phyloP scores from a whole-genome alignment of 1,140 invertebrate genomes.

The Drosophila mojavensis region DNA sequence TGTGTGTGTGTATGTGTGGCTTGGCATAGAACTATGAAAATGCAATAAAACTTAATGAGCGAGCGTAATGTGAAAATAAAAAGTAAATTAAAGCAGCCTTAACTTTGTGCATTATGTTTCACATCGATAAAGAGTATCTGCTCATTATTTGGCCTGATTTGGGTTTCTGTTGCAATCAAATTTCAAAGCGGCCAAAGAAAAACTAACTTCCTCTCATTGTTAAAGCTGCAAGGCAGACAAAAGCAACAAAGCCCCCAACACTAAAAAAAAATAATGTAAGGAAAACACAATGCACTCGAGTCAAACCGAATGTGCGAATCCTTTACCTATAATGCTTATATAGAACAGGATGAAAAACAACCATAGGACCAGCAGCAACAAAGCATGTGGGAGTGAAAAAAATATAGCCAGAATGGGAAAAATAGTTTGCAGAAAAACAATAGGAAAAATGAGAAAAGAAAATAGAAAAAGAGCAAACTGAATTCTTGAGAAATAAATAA shows the following conservation, averaged over 20 bases:
- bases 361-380: conserved; percentile 6
- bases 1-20: not conserved
- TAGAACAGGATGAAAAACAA: conserved; percentile 20
- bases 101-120: conserved; percentile 15
- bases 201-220: not conserved
- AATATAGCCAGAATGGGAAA: conserved; percentile 27
- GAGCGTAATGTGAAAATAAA: conserved; percentile 68
- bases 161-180: conserved; percentile 17
- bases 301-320: conserved; percentile 40
- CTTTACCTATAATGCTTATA: conserved; percentile 34
- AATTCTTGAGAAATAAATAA: conserved; percentile 79
- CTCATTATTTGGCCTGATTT: conserved; percentile 32
- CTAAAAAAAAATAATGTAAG: conserved; percentile 5
- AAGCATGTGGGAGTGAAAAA: conserved; percentile 46
- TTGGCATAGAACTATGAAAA: conserved; percentile 51
- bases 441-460: conserved; percentile 24
- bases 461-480: conserved; percentile 54
- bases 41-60: conserved; percentile 77
- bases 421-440: conserved; percentile 49
- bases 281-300: conserved; percentile 35
- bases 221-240: conserved; percentile 17
- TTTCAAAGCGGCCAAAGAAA: conserved; percentile 18
- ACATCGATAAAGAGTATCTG: not conserved
- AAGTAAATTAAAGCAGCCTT: conserved; percentile 47
- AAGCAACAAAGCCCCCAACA: conserved; percentile 10